phyloP scores from a whole-genome alignment of 2,797 vertebrate species.

The Lagocephalus sceleratus region DNA sequence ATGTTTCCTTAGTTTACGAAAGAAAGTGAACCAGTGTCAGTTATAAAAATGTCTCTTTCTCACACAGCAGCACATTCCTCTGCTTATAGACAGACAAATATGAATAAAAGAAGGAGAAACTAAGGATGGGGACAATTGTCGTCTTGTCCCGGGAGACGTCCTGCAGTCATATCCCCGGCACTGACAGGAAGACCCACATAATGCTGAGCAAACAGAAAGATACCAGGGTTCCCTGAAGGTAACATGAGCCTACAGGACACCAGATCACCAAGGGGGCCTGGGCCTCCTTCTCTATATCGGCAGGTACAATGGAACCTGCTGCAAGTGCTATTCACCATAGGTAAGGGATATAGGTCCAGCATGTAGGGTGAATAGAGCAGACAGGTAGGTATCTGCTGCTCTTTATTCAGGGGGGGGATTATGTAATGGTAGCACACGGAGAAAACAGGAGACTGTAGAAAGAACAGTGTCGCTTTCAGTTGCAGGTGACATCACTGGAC shows the following conservation, averaged over 20 bases:
- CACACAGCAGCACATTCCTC: conserved; percentile 18
- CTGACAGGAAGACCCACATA: conserved; percentile 68
- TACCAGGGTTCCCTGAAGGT: conserved; percentile 63
- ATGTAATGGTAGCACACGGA: conserved; percentile 51
- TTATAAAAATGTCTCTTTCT: conserved; percentile 1
- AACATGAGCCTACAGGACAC: conserved; percentile 59
- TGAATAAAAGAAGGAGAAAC: conserved; percentile 37
- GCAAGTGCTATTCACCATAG: conserved; percentile 62
- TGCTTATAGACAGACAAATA: conserved; percentile 17
- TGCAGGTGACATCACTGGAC: conserved; percentile 56
- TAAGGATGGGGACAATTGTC: conserved; percentile 50
- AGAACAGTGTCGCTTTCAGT: conserved; percentile 57
- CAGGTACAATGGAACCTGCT: conserved; percentile 57
- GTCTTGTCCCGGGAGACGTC: conserved; percentile 46
- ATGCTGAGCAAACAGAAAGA: conserved; percentile 60
- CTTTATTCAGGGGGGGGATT: conserved; percentile 50
- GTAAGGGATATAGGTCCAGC: conserved; percentile 60
- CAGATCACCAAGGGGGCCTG: conserved; percentile 47
- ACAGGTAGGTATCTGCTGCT: conserved; percentile 43
- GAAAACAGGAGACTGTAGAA: conserved; percentile 31
- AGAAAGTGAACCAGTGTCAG: too few relatives aligned
- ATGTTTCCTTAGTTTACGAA: too few relatives aligned
- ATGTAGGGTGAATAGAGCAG: conserved; percentile 50
- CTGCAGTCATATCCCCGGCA: conserved; percentile 44
- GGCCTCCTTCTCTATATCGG: conserved; percentile 53